phyloP scores from a whole-genome alignment of 2,888 invertebrate genomes.

The Polyommatus iphigenia region DNA sequence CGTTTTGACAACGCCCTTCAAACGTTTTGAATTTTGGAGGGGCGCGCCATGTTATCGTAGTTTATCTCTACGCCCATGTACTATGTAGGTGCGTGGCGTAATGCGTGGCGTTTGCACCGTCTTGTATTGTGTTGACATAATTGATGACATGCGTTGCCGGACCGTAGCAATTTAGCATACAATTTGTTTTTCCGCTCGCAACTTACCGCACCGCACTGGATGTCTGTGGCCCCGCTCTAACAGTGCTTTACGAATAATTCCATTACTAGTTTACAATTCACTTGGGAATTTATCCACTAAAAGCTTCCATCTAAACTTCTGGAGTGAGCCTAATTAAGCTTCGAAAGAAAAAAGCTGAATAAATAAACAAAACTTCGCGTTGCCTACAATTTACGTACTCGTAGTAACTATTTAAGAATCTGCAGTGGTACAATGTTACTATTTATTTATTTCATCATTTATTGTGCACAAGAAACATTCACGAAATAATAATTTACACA shows the following conservation, averaged over 20 bases:
- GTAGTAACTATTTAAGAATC: neutral
- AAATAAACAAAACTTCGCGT: neutral
- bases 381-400: neutral
- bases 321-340: neutral
- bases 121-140: neutral
- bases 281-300: neutral
- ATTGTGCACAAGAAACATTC: too few relatives aligned
- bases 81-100: too few relatives aligned
- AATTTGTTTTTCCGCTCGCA: neutral
- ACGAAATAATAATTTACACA: too few relatives aligned
- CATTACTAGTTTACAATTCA: constrained; percentile 17
- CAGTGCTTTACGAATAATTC: neutral
- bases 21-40: too few relatives aligned
- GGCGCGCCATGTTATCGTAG: too few relatives aligned
- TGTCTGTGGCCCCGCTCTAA: neutral
- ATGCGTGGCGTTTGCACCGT: too few relatives aligned
- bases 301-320: constrained; percentile 6
- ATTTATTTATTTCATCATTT: too few relatives aligned
- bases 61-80: too few relatives aligned
- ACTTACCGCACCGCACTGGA: neutral
- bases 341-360: neutral
- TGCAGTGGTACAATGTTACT: neutral
- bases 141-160: neutral
- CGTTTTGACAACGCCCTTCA: too few relatives aligned
- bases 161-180: neutral